Base-by-base conservation (phyloP, 2,888 invertebrate genomes). In the Synanthedon vespiformis region DNA sequence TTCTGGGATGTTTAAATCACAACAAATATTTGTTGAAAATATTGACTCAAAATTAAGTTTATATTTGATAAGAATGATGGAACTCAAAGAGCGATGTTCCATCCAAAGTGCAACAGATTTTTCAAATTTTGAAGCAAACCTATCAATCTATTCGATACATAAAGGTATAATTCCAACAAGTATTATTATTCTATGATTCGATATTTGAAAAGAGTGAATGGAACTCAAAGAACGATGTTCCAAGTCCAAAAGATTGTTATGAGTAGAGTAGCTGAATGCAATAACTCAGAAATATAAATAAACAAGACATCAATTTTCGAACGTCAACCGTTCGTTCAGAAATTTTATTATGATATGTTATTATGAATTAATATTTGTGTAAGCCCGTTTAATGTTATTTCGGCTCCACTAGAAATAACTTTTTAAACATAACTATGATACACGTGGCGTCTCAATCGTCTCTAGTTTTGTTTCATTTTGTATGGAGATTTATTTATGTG, bases 361-460 rank as follows among this genome's bases (percentile, higher is more conserved):
- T 70, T 60, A 62, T 58, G 67, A 67, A 72, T 67, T 69, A 70
- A 72, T 82, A 80, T 81, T 81, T 82, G 75, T 77, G 56, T 77
- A 70, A 70, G 69, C 61, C 63, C 56, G 62, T 64, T 66, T 64
- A 68, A 67, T 70, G 71, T 75, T 80, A 79, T 80, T 77, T 74
- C 69, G 66, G 72, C 72, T 65, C 62, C 61, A 67, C 74, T 76
- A 72, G 78, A 77, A 83, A 84, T 84, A 85, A 79, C 80, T 70
- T 75, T 68, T 66, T 64, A 68, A 80, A 80, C 77, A 76, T 79
- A 80, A 81, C 80, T 80, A 81, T 75, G 80, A 77, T 80, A 75
- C 82, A 81, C 76, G 79, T 80, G 80, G 77, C 72, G 68, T 74
- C 80, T 78, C 77, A 77, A 80, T 80, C 74, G 67, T 55, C 61